Percentiles rank a stretch among this genome's conserved stretches.
phyloP scores from a whole-genome alignment of 2,113 vertebrate species.

The Cochlearius cochlearius region DNA sequence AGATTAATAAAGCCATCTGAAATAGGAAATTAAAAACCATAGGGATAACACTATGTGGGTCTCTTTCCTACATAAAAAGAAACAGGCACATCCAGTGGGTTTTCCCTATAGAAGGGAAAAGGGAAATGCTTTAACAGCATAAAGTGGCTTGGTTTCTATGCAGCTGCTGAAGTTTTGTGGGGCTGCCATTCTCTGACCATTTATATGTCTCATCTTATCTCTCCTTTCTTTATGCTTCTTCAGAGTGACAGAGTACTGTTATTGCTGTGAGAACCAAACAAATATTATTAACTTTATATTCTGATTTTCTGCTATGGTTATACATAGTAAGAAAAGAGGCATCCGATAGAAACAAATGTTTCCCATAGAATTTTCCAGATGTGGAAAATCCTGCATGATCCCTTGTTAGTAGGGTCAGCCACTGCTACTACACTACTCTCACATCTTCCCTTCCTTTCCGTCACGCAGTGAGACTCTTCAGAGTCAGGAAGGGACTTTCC shows the following conservation, averaged over 20 bases:
- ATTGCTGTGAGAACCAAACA: background rate
- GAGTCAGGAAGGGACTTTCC: background rate
- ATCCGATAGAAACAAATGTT: background rate
- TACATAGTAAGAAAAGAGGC: background rate
- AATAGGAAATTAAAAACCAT: slow-evolving; percentile 55
- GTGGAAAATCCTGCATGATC: background rate
- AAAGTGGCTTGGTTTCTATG: background rate
- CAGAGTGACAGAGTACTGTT: background rate
- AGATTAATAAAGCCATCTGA: slow-evolving; percentile 46
- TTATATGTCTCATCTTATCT: background rate
- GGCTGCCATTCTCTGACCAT: background rate
- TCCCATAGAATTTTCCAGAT: background rate
- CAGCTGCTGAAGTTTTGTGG: background rate
- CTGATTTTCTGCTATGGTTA: background rate
- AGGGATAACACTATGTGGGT: background rate
- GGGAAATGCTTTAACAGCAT: background rate
- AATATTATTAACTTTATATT: background rate
- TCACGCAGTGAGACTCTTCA: background rate
- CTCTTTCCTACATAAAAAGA: background rate
- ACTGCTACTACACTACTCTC: background rate
- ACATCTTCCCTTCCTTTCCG: background rate
- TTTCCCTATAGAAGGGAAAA: background rate
- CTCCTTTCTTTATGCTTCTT: background rate
- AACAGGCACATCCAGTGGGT: background rate
- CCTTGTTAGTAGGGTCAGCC: background rate